Evolutionary conservation across 2,797 vertebrate genomes (phyloP), one percentile per base, ranked within the genome.

Genomic region (Peromyscus attwateri): DNA sequence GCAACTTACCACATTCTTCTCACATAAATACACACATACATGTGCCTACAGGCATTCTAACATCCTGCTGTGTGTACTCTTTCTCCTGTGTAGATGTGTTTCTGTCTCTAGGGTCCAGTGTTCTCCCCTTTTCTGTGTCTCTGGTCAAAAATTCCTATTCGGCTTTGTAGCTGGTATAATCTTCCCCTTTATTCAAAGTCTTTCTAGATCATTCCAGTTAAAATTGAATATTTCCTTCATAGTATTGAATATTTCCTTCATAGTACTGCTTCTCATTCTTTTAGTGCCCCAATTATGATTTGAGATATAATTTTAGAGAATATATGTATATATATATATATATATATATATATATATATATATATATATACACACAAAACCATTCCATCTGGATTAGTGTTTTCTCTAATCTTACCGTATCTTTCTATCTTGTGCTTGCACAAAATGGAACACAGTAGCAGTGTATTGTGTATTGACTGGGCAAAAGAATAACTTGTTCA

Each of bases 301-400:
- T 89, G 34, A 92, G 79, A 43, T 94, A 77, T 6, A 94, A 70
- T 83, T 95, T 25, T 81, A 62, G 49, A 37, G 19, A 73, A 57
- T 57, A 57, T 57, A 55, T 55, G 16, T 55, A 10, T 55, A 52
- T 70, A 31, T n/a, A 37, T 10, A 29, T 6, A 12, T 52, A 52
- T 13, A 55, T 3, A 55, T 16, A 55, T 55, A 16, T 55, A 55
- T 55, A 49, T 34, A 66, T n/a, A 37, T 37, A 14, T 13, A 16
- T 11, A 2, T 52, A 12, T 52, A 13, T 11, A 13, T 52, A 52
- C 14, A 55, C 85, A 27, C 6, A 64, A 89, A 70, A 12, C 16
- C n/a, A 55, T 66, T 3, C 88, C 7, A 7, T 76, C 49, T 71
- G 25, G 7, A 60, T 27, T 31, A 27, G 14, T 40, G 34, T 46